These are phyloP conservation scores for Sinopyrophorus schimmeli DNA, from an alignment of 2,888 invertebrate species.

Conservation along the genomic window DNA sequence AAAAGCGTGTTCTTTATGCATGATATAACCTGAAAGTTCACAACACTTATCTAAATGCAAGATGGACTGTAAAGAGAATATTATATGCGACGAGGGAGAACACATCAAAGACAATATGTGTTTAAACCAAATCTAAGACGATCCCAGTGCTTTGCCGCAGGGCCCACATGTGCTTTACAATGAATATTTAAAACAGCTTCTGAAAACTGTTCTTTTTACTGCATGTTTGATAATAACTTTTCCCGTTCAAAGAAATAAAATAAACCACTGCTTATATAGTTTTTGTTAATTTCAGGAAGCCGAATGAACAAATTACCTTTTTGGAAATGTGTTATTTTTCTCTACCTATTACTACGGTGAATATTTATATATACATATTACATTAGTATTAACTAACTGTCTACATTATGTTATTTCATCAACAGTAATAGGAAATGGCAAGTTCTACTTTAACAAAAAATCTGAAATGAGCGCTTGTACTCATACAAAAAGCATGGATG, in stretches of 20 bases:
- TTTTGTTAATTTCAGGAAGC: conserved; percentile 33
- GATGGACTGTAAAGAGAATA: conserved; percentile 47
- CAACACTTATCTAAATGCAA: conserved; percentile 41
- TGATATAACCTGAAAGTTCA: conserved; percentile 24
- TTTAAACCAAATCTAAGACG: conserved; percentile 48
- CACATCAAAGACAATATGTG: conserved; percentile 53
- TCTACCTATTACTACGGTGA: conserved; percentile 38
- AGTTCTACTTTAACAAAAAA: conserved; percentile 32
- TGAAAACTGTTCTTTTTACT: conserved; percentile 11
- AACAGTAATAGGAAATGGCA: conserved; percentile 34
- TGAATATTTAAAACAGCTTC: conserved; percentile 33
- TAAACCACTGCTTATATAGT: background rate
- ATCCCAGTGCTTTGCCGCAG: conserved; percentile 39
- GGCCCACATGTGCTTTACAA: conserved; percentile 33
- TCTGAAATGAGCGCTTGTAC: conserved; percentile 45
- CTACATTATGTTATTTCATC: conserved; percentile 33
- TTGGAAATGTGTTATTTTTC: conserved; percentile 30
- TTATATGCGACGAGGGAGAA: conserved; percentile 46
- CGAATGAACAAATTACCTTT: conserved; percentile 19
- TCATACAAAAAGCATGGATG: conserved; percentile 43
- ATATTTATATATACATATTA: conserved; percentile 16
- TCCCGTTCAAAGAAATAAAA: background rate
- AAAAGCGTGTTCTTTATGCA: conserved; percentile 15
- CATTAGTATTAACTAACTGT: conserved; percentile 16
- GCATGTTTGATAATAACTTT: conserved; percentile 4